Evolutionary conservation across 2,888 invertebrate genomes (phyloP), one percentile per base, ranked within the genome.

Genomic region (Anodontia alba): DNA sequence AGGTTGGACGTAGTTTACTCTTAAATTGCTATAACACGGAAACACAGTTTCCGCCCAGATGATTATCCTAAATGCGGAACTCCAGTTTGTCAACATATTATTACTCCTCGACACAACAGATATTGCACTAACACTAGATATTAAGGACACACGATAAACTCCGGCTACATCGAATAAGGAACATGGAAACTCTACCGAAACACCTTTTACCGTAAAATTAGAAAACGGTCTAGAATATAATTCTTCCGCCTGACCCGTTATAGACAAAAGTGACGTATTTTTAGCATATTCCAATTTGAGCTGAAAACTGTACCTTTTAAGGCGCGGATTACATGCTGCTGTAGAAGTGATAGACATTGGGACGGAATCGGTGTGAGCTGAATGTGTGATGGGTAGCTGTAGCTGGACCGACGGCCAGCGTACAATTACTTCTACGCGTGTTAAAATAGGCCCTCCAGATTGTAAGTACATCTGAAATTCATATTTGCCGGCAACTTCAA

Each of bases 401-500:
- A 92, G 69, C 26, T 70, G 73, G 7, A 92, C 77, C 15, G 85
- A 75, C 7, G 92, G 92, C 92, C 92, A 92, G 1, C 80, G 73
- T 17, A 92, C 91, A 20, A 84, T 80, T 17, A 92, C 85, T 26
- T 62, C 71, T 8, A 86, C 78, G 33, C 88, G 83, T 5, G 83
- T 76, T 38, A 92, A 80, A 10, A 91, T 76, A 1, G 83, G 87
- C 12, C 92, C 91, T 49, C 88, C 89, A n/a, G 76, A 81, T 46
- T 89, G 86, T 81, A 89, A 88, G 74, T 86, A 90, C 88, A 92
- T 87, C 62, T 89, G 88, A 73, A 92, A 88, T 10, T 88, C 83
- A 84, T 90, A 91, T 54, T 85, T 71, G 7, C 92, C 93, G 3
- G 92, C 91, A 46, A 89, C 87, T 81, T 93, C 93, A 29, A 93